A percentile compares a stretch with the other conserved stretches of the same genome.
These are phyloP conservation scores for Holothuria scabra DNA, from an alignment of 53 echinoderm and acorn worm genomes.

Conservation along the genomic window DNA sequence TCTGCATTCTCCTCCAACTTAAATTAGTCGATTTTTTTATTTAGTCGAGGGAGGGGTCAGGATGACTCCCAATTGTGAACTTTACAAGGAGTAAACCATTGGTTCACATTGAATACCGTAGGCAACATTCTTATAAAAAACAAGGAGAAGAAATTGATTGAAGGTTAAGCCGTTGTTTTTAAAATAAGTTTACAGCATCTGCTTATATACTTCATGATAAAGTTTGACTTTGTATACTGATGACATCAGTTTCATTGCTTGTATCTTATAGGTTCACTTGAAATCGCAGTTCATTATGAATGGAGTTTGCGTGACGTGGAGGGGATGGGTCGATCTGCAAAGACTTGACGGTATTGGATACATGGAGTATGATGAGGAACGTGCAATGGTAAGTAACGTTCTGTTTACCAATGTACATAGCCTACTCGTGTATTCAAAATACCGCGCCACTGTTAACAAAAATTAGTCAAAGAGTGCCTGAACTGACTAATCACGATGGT, in stretches of 20 bases:
- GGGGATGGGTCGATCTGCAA: constrained; percentile 82
- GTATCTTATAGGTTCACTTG: constrained; percentile 69
- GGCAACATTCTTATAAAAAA: no score
- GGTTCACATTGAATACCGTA: no score
- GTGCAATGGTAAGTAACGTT: constrained; percentile 78
- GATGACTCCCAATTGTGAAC: background rate
- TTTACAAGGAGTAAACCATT: background rate
- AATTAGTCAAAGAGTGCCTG: no score
- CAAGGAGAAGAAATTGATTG: no score
- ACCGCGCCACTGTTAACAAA: no score
- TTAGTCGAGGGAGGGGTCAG: no score
- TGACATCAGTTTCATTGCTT: background rate
- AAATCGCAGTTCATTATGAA: constrained; percentile 93
- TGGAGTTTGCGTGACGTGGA: constrained; percentile 93
- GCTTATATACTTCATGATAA: background rate
- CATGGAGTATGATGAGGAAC: constrained; percentile 92
- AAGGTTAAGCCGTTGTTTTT: no score
- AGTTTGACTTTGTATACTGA: background rate
- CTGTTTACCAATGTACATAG: no score
- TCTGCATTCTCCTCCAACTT: background rate
- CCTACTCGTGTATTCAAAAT: no score
- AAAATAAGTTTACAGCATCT: no score
- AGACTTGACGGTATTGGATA: constrained; percentile 88
- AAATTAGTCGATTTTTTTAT: no score
- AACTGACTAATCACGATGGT: no score